A percentile compares a stretch with the other conserved stretches of the same genome.
Conservation (phyloP, 2,797 vertebrate species). For the Neopelma chrysocephalum region DNA sequence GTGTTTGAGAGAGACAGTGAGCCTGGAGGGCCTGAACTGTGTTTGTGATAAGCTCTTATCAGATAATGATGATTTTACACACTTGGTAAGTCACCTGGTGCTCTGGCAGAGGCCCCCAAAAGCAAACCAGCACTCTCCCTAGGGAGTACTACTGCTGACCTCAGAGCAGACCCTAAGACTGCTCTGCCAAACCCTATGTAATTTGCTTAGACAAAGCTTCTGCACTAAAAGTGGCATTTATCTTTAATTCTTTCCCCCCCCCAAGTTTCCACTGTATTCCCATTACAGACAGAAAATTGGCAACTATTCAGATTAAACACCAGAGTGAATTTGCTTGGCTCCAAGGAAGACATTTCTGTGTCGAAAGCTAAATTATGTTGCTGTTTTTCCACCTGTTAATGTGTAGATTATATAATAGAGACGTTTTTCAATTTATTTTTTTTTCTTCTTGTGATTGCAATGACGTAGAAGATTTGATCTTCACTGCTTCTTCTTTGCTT, state of each 20-base stretch:
- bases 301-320: constrained; percentile 71
- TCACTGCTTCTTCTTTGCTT: background rate
- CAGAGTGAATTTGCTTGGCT: constrained; percentile 56
- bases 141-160: background rate
- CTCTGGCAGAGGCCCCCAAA: background rate
- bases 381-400: constrained; percentile 70
- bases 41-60: background rate
- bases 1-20: background rate
- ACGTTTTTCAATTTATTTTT: constrained; percentile 25
- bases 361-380: constrained; percentile 56
- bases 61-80: background rate
- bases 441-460: background rate
- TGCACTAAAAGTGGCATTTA: constrained; percentile 18
- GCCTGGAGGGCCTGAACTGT: background rate
- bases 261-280: constrained; percentile 55
- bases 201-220: background rate
- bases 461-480: background rate
- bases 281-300: constrained; percentile 63
- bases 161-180: background rate
- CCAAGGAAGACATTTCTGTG: constrained; percentile 53
- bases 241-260: constrained; percentile 39
- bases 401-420: constrained; percentile 50
- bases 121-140: background rate
- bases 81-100: background rate
- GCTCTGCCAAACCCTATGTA: background rate